Percentiles rank a stretch among this genome's conserved stretches.
Conservation (phyloP, 2,797 vertebrate genomes). For the Smutsia gigantea region DNA sequence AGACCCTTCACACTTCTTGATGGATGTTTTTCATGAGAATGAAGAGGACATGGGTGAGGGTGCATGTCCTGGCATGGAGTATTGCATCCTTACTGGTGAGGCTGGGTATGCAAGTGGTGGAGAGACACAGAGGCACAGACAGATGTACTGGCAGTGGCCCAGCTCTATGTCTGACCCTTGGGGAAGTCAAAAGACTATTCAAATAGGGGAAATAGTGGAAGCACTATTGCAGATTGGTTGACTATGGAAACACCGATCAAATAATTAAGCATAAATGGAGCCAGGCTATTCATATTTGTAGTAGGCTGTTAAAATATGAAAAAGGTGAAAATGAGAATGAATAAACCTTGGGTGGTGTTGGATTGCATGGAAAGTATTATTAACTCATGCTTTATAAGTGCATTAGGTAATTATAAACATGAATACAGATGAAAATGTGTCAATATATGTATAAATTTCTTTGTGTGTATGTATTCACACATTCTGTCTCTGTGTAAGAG, state of each 20-base stretch:
- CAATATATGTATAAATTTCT: not conserved
- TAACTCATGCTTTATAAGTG: not conserved
- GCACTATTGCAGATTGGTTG: not conserved
- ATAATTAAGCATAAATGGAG: not conserved
- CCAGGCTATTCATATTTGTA: not conserved
- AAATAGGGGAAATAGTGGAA: not conserved
- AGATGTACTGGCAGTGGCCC: not conserved
- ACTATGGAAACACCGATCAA: not conserved
- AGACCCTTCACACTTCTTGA: not conserved
- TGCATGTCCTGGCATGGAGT: too few relatives aligned
- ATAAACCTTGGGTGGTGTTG: not conserved
- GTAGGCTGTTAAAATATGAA: not conserved
- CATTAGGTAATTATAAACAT: not conserved
- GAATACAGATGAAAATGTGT: not conserved
- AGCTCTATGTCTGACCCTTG: not conserved
- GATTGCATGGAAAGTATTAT: not conserved
- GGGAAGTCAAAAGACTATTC: not conserved
- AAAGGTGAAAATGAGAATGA: not conserved
- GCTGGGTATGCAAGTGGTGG: not conserved
- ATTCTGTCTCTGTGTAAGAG: not conserved
- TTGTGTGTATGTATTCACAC: not conserved
- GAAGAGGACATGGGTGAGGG: fast-evolving
- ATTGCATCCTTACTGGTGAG: not conserved
- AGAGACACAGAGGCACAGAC: not conserved
- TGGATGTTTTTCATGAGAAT: not conserved